Percentiles rank a stretch among this genome's conserved stretches.
Conservation (phyloP, 2,888 invertebrate genomes). For the Amblyjoppa fuscipennis region DNA sequence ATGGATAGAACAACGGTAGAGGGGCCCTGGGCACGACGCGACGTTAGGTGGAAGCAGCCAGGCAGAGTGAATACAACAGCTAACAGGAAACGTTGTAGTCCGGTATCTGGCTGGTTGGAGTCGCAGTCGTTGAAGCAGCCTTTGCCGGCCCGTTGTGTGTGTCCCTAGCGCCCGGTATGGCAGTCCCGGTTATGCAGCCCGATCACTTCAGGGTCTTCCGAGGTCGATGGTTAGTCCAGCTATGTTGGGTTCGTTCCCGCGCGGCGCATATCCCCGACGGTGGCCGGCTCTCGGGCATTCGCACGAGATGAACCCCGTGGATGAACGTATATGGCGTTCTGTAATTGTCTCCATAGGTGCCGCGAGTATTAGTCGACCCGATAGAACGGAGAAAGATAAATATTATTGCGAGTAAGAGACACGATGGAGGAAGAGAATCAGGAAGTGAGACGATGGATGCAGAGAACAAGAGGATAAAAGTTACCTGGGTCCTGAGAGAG, state of each 20-base stretch:
- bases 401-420: constrained; percentile 56
- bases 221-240: constrained; percentile 57
- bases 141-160: constrained; percentile 40
- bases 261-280: constrained; percentile 12
- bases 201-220: constrained; percentile 69
- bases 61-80: constrained; percentile 74
- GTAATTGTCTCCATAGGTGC: constrained; percentile 82
- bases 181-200: constrained; percentile 75
- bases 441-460: constrained; percentile 20
- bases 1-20: constrained; percentile 77
- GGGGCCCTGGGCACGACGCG: constrained; percentile 44
- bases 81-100: constrained; percentile 83
- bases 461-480: constrained; percentile 38
- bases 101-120: constrained; percentile 59
- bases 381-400: constrained; percentile 33
- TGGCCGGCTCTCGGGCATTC: constrained; percentile 66
- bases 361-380: constrained; percentile 73
- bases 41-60: constrained; percentile 52
- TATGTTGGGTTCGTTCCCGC: constrained; percentile 7
- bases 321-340: constrained; percentile 82
- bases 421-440: constrained; percentile 23
- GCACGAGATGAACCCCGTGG: constrained; percentile 77
- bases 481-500: constrained; percentile 48
- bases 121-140: constrained; percentile 58
- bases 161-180: constrained; percentile 70